phyloP scores from a whole-genome alignment of 2,113 vertebrate species.

The Martes martes region DNA sequence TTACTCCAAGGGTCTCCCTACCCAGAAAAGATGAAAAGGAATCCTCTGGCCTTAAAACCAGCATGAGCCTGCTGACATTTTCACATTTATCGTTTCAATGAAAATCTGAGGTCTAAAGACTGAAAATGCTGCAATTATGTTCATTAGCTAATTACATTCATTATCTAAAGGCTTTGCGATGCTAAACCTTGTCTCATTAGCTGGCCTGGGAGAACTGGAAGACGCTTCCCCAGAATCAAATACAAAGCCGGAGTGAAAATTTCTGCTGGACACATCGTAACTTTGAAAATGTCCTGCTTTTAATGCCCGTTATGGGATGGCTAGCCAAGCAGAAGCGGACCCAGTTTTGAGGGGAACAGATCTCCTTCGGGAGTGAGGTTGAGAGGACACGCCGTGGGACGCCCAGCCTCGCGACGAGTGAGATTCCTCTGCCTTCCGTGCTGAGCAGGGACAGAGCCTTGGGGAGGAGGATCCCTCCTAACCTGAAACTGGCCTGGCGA shows the following conservation, averaged over 20 bases:
- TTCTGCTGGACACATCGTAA: background rate
- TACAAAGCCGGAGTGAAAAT: background rate
- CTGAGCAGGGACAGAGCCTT: background rate
- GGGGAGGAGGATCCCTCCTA: fast-evolving
- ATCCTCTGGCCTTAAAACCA: too few relatives aligned
- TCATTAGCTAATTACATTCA: fast-evolving
- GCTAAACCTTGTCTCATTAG: background rate
- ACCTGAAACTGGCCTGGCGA: background rate
- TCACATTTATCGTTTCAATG: background rate
- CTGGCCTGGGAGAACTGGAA: background rate
- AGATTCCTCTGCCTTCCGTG: background rate
- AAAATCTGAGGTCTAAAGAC: background rate
- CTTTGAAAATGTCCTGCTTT: fast-evolving
- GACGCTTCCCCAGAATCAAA: background rate
- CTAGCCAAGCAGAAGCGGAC: background rate
- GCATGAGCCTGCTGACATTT: background rate
- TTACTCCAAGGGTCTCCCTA: too few relatives aligned
- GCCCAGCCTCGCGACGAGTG: fast-evolving
- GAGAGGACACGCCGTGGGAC: fast-evolving
- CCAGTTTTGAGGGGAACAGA: fast-evolving
- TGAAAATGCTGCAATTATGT: fast-evolving
- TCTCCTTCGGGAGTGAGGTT: fast-evolving
- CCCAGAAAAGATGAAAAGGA: background rate
- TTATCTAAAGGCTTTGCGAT: fast-evolving
- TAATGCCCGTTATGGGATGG: fast-evolving